Conservation (phyloP, 1,140 invertebrate genomes). For the Scaptomyza pallida region DNA sequence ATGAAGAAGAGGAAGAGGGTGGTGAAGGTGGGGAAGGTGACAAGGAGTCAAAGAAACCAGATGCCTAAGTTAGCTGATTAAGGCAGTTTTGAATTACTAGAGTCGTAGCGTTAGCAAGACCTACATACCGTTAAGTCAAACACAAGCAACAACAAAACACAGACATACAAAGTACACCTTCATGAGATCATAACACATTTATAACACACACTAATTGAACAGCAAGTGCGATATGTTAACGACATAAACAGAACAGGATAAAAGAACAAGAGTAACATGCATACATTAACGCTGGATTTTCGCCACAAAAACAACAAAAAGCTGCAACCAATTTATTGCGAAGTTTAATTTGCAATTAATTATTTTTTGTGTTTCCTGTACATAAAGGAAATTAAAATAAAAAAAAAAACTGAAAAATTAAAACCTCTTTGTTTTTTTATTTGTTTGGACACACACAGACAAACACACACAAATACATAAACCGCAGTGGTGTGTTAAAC, state of each 20-base stretch:
- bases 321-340: slow-evolving; percentile 79
- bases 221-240: slow-evolving; percentile 58
- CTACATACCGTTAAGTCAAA: slow-evolving; percentile 69
- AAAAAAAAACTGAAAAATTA: slow-evolving; percentile 28
- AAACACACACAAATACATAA: not conserved
- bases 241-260: slow-evolving; percentile 37
- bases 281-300: slow-evolving; percentile 67
- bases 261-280: slow-evolving; percentile 59
- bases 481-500: not conserved
- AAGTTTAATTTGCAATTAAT: slow-evolving; percentile 74
- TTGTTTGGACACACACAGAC: not conserved
- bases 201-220: slow-evolving; percentile 44
- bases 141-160: slow-evolving; percentile 39
- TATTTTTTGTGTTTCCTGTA: slow-evolving; percentile 82
- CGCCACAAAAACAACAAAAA: slow-evolving; percentile 41
- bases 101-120: slow-evolving; percentile 69
- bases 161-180: slow-evolving; percentile 34
- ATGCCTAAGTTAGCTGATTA: slow-evolving; percentile 46
- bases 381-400: slow-evolving; percentile 83
- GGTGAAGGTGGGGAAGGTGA: slow-evolving; percentile 66
- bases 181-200: too few species aligned
- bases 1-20: slow-evolving; percentile 74
- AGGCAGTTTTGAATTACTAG: slow-evolving; percentile 60
- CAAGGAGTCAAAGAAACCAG: slow-evolving; percentile 61
- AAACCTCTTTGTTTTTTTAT: not conserved